Conservation (phyloP, 2,113 vertebrate genomes). For the Cynopterus brachyotis region DNA sequence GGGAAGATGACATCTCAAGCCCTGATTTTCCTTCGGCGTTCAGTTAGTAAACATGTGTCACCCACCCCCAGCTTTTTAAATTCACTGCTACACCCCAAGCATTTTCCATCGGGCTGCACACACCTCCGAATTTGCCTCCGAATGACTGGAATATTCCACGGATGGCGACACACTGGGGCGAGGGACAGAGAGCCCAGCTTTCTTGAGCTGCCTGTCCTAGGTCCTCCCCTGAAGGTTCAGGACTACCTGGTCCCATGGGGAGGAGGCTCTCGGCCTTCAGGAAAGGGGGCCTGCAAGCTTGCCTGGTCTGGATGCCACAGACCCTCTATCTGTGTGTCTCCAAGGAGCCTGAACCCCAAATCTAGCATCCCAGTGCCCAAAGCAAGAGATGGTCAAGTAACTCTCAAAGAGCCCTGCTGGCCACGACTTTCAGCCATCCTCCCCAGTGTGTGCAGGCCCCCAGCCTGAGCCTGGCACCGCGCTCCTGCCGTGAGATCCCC, state of each 20-base stretch:
- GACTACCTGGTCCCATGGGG: background rate
- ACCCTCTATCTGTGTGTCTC: background rate
- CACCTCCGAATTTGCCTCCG: background rate
- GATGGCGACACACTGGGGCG: background rate
- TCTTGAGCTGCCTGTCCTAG: background rate
- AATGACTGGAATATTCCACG: background rate
- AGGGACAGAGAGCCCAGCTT: fast-evolving
- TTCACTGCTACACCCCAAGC: no score
- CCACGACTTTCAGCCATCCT: fast-evolving
- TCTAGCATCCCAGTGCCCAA: background rate
- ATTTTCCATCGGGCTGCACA: no score
- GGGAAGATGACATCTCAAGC: background rate
- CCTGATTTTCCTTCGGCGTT: background rate
- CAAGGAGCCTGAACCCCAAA: background rate
- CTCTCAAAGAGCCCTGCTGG: background rate
- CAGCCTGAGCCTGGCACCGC: fast-evolving
- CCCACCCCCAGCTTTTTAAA: background rate
- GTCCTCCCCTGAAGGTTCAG: background rate
- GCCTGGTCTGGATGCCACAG: background rate
- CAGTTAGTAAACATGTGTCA: background rate
- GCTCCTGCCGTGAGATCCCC: fast-evolving
- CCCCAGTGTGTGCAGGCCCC: background rate
- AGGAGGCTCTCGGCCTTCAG: background rate
- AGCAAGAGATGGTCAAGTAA: fast-evolving
- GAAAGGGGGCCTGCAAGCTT: background rate